These are phyloP conservation scores for Acipenser transmontanus DNA, from an alignment of 2,797 vertebrate species.

Conservation along the genomic window DNA sequence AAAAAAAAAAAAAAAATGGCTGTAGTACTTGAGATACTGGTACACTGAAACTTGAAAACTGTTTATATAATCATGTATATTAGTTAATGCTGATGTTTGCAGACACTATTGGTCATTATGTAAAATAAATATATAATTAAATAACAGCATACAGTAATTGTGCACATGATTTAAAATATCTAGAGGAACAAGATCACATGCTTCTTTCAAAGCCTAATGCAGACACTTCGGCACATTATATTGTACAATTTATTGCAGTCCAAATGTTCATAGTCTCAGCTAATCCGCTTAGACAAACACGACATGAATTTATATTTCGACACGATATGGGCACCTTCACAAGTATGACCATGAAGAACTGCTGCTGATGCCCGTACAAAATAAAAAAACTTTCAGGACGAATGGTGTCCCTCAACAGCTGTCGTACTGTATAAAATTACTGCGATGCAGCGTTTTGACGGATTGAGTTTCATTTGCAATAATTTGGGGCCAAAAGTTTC, in stretches of 20 bases:
- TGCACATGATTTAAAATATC: too few relatives aligned
- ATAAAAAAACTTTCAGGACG: slow-evolving; percentile 16
- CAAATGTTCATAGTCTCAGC: slow-evolving; percentile 2
- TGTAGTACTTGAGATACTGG: too few relatives aligned
- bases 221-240: too few relatives aligned
- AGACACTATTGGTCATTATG: too few relatives aligned
- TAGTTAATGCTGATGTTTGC: too few relatives aligned
- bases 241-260: background rate
- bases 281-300: background rate
- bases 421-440: slow-evolving; percentile 3
- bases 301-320: slow-evolving; percentile 3
- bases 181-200: too few relatives aligned
- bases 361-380: slow-evolving; percentile 12
- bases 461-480: slow-evolving; percentile 5
- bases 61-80: too few relatives aligned
- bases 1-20: too few relatives aligned
- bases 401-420: slow-evolving; percentile 3
- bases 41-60: too few relatives aligned
- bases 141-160: too few relatives aligned
- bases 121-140: too few relatives aligned
- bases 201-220: too few relatives aligned
- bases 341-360: background rate
- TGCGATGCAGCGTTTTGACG: background rate
- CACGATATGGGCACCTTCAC: background rate
- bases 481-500: slow-evolving; percentile 7